Evolutionary conservation across 2,888 invertebrate species (phyloP).

Genomic region (Diarsia rubi): DNA sequence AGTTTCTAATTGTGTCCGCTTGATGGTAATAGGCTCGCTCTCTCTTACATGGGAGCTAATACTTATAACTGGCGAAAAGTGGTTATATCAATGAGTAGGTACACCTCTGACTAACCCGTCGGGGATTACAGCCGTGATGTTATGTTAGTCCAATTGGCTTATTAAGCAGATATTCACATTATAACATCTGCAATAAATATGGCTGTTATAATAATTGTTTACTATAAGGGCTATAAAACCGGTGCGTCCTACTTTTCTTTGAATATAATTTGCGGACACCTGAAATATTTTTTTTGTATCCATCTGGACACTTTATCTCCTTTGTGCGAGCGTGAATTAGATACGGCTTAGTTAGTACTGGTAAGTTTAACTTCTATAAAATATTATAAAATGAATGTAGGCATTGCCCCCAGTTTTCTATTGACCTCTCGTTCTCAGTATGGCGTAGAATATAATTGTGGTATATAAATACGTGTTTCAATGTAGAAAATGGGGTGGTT

Average conservation of each 20-base stretch:
- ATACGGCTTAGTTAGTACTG: constrained; percentile 43
- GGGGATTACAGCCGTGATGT: too few species aligned
- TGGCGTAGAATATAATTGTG: constrained; percentile 51
- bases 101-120: too few species aligned
- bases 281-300: constrained; percentile 68
- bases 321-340: constrained; percentile 57
- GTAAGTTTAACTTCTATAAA: constrained; percentile 38
- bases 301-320: constrained; percentile 43
- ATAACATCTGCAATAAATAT: constrained; percentile 18
- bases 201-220: constrained; percentile 54
- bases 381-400: constrained; percentile 56
- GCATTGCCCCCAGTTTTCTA: constrained; percentile 53
- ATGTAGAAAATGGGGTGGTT: constrained; percentile 54
- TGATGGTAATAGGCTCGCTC: too few species aligned
- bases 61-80: too few species aligned
- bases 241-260: constrained; percentile 29
- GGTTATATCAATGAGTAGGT: too few species aligned
- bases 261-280: constrained; percentile 65
- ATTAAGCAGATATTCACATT: background rate
- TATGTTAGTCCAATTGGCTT: background rate
- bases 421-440: constrained; percentile 60
- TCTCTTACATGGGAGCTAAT: too few species aligned
- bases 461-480: constrained; percentile 39
- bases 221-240: constrained; percentile 40
- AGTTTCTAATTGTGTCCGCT: too few species aligned